Base-by-base conservation (phyloP, 2,797 vertebrate species). In the Margarornis squamiger region DNA sequence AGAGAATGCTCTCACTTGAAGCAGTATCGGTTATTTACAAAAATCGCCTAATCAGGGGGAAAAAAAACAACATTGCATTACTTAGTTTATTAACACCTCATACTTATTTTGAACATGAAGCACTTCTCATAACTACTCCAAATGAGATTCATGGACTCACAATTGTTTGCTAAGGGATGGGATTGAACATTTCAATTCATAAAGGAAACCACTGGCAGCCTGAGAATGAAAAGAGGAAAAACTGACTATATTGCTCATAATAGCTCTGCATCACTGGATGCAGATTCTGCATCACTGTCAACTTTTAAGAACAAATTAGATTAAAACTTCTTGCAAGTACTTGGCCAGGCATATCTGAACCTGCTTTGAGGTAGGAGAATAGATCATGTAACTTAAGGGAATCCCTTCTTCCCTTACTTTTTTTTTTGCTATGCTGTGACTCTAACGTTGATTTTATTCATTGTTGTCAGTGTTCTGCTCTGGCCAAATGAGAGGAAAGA, bases 81-180 rank as follows among this genome's bases (percentile, higher is more conserved):
- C 27, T 88, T 77, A 77, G n/a, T 84, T 91, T 96, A 77, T 85
- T 93, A 90, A 83, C 75, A 77, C 39, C 73, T 92, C 61, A 68
- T 65, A 19, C 32, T 10, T 79, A 89, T 87, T 91, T 92, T 95
- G 48, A 80, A 77, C 23, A 17, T 77, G 46, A 88, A 84, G 7
- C 30, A 43, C 26, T 93, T 49, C 14, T 76, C 49, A 32, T 51
- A 89, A 76, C 29, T 38, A 13, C 23, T 74, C 32, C 49, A 77
- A 52, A 67, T 87, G 22, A 67, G 70, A 73, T 88, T 72, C 14
- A 39, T 34, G 34, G 36, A 45, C 41, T 75, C 29, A 6, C 18
- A 78, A 24, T 57, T 88, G 10, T 76, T 86, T 92, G 54, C 48
- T 63, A 43, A 85, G 9, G 16, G 39, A n/a, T 23, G n/a, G 32